Evolutionary conservation across 2,797 vertebrate species (phyloP).

Genomic region (Aselliscus stoliczkanus): DNA sequence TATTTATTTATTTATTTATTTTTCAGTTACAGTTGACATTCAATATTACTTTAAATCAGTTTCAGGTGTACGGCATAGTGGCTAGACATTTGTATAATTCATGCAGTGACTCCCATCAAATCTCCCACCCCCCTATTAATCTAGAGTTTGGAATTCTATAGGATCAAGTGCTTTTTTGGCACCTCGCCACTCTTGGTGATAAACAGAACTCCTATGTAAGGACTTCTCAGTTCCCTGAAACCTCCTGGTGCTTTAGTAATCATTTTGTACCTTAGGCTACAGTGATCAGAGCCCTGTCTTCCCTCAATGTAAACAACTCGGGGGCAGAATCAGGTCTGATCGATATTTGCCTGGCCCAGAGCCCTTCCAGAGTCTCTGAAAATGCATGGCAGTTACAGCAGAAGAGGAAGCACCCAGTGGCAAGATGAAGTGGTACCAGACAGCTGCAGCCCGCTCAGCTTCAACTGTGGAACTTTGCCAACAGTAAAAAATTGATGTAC

Average conservation of each 20-base stretch:
- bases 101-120: too few species aligned
- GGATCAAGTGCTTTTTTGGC: neutral
- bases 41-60: too few species aligned
- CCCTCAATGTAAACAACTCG: neutral
- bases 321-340: neutral
- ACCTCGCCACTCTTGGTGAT: neutral
- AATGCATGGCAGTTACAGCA: too few species aligned
- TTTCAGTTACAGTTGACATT: too few species aligned
- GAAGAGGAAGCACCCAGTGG: neutral
- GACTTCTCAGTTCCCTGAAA: neutral
- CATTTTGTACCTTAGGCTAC: too few species aligned
- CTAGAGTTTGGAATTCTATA: neutral
- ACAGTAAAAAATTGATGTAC: too few species aligned
- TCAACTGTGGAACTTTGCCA: neutral
- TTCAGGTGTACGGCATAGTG: too few species aligned
- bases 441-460: neutral
- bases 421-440: neutral
- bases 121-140: too few species aligned
- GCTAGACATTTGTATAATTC: too few species aligned
- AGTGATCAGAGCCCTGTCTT: neutral
- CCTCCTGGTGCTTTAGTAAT: too few species aligned
- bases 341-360: too few species aligned
- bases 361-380: neutral
- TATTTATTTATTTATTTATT: too few species aligned
- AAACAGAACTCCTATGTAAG: neutral